These are phyloP conservation scores for Drosophila sulfurigaster DNA, from an alignment of 1,140 invertebrate species.

Conservation along the genomic window DNA sequence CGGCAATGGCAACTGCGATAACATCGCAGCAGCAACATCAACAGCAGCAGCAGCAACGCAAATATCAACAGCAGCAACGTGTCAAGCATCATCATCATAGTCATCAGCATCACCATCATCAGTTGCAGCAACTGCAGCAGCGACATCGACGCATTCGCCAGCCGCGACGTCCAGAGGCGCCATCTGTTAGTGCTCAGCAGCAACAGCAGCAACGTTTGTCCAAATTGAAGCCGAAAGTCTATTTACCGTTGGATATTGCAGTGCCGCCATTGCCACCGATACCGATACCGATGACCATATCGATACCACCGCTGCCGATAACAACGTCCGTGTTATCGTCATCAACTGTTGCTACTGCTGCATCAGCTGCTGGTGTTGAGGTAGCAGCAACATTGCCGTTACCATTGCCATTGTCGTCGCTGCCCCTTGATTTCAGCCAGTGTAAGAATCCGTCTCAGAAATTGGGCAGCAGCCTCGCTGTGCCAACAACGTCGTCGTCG, in stretches of 20 bases:
- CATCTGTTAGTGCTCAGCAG: conserved; percentile 29
- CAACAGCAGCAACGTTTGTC: conserved; percentile 22
- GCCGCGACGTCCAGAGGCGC: conserved; percentile 36
- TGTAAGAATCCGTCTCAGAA: conserved; percentile 18
- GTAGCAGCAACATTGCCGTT: conserved; percentile 19
- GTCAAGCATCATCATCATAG: conserved; percentile 44
- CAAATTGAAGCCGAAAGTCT: conserved; percentile 66
- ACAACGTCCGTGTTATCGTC: conserved; percentile 1
- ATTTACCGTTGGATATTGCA: conserved; percentile 63
- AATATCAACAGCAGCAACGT: conserved; percentile 43
- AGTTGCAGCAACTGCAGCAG: conserved; percentile 45
- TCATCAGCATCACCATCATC: conserved; percentile 36
- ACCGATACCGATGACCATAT: conserved; percentile 1
- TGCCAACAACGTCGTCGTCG: conserved; percentile 1
- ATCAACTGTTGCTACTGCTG: conserved; percentile 5
- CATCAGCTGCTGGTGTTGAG: conserved; percentile 18
- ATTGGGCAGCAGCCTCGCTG: conserved; percentile 19
- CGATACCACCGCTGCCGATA: conserved; percentile 9
- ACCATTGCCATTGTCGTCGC: conserved; percentile 45
- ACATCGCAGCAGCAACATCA: conserved; percentile 22
- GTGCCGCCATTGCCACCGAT: conserved; percentile 56
- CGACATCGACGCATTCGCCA: conserved; percentile 57
- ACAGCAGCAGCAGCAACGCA: conserved; percentile 37
- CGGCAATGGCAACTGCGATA: conserved; percentile 40
- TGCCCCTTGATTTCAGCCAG: conserved; percentile 51